phyloP scores from a whole-genome alignment of 2,113 vertebrate species.

The Peromyscus leucopus region DNA sequence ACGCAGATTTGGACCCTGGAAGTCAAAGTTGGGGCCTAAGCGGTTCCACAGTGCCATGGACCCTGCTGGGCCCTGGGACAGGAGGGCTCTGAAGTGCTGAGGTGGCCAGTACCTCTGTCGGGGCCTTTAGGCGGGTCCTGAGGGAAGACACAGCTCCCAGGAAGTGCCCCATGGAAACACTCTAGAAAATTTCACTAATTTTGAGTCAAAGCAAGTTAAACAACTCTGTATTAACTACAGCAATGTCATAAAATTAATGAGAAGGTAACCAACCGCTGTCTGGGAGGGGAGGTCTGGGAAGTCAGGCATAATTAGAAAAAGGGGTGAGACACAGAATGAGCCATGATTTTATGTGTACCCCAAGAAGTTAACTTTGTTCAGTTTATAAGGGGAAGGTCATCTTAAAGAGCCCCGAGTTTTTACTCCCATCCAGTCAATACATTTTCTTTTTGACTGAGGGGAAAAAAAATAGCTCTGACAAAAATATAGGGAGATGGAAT shows the following conservation, averaged over 20 bases:
- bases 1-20: background rate
- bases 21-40: background rate
- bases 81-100: background rate
- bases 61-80: background rate
- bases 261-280: background rate
- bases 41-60: background rate
- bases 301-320: background rate
- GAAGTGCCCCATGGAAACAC: background rate
- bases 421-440: background rate
- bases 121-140: background rate
- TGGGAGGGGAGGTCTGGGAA: background rate
- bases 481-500: background rate
- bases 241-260: background rate
- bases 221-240: background rate
- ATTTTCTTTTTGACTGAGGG: background rate
- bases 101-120: background rate
- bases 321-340: background rate
- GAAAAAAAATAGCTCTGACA: background rate
- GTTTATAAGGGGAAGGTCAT: background rate
- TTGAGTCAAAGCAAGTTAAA: constrained; percentile 36
- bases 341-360: background rate
- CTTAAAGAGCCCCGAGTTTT: background rate
- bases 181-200: constrained; percentile 45
- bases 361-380: background rate
- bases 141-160: rapidly evolving